Base-by-base conservation (phyloP, 2,888 invertebrate species). In the Dendrolimus pini region DNA sequence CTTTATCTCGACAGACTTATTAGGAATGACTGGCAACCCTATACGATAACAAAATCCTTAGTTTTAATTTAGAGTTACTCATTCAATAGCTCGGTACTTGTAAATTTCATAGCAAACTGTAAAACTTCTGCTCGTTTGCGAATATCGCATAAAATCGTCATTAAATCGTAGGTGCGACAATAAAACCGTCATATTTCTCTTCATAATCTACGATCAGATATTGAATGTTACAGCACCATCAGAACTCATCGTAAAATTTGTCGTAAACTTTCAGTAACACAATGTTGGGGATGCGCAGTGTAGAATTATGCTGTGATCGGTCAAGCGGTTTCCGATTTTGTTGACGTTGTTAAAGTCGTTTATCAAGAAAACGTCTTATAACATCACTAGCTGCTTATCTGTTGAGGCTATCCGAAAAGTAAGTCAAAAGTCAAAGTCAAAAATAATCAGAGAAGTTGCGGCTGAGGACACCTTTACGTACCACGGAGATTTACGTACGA, bases 161-260 rank as follows among this genome's bases (percentile, higher is more conserved):
- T 47, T 2, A 47, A 47, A 47, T 9, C 12, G 47, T 12, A 47
- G 12, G 47, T 47, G 47, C 9, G 12, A 47, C 9, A 47, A 47
- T 47, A 47, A 47, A 47, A 47, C 47, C 30, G 30, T 30, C 6
- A 30, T 30, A 30, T 30, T 30, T 6, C 30, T 30, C 30, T 47
- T 47, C 47, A 47, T 12, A 47, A 47, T 47, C 47, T 47, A 10
- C 47, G 47, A 47, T 47, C 47, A 61, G 59, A 58, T 57, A 64
- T 64, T 60, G 59, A 62, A 62, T 61, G 58, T 60, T 54, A 61
- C 41, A 41, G 53, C 41, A 57, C 55, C 55, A 55, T 30, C 54
- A 42, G 41, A 57, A 12, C 12, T 54, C 41, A 56, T 65, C 65
- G 60, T 67, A 69, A 70, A 70, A 64, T 65, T 53, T n/a, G 57